Conservation (phyloP, 2,888 invertebrate species). For the Lutraria lutraria region DNA sequence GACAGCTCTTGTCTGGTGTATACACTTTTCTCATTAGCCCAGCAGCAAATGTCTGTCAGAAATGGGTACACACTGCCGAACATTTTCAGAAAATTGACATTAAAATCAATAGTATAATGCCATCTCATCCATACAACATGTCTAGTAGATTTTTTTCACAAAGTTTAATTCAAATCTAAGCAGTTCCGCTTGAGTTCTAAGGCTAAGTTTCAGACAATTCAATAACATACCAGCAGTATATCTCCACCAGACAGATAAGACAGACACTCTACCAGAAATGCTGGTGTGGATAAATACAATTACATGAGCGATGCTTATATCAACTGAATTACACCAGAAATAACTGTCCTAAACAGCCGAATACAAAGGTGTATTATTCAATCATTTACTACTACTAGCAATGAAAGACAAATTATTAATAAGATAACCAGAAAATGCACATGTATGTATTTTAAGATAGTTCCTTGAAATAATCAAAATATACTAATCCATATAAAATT, state of each 20-base stretch:
- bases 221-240: constrained; percentile 24
- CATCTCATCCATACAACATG: constrained; percentile 23
- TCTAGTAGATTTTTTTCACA: constrained; percentile 27
- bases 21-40: constrained; percentile 28
- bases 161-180: constrained; percentile 30
- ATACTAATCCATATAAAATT: too few species aligned
- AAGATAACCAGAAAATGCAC: too few species aligned
- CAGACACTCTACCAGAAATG: constrained; percentile 17
- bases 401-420: background rate
- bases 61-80: constrained; percentile 28
- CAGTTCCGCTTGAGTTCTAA: constrained; percentile 19
- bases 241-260: constrained; percentile 21
- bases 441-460: too few species aligned
- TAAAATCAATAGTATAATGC: constrained; percentile 25
- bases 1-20: constrained; percentile 24
- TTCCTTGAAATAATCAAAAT: too few species aligned
- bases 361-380: background rate
- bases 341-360: background rate
- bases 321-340: background rate
- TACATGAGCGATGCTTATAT: background rate
- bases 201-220: constrained; percentile 22
- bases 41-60: constrained; percentile 25
- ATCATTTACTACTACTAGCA: too few species aligned
- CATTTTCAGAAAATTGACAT: constrained; percentile 28
- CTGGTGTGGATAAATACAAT: constrained; percentile 25